Conservation (phyloP, 2,113 vertebrate genomes). For the Laticauda laticaudata region DNA sequence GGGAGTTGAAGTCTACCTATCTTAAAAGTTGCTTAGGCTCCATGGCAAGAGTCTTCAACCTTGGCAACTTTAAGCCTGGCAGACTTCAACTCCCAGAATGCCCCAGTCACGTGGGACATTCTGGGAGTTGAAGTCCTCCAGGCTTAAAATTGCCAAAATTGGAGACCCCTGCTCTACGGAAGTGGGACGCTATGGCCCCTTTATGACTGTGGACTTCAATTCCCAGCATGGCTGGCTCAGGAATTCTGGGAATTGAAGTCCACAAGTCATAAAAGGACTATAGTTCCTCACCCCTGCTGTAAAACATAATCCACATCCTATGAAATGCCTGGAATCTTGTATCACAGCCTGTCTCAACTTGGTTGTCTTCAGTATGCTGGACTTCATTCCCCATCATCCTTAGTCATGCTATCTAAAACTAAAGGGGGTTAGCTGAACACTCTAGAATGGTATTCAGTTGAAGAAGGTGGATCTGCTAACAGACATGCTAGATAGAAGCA, state of each 20-base stretch:
- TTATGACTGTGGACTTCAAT: not conserved
- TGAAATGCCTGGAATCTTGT: not conserved
- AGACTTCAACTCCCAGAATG: too few species aligned
- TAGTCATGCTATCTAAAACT: not conserved
- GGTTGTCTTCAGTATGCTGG: not conserved
- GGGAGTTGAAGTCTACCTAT: too few species aligned
- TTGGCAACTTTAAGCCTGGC: too few species aligned
- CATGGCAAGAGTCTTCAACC: too few species aligned
- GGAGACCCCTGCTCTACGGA: not conserved
- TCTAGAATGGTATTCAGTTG: not conserved
- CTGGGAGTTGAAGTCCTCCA: not conserved
- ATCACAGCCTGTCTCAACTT: not conserved
- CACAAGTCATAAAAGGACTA: too few species aligned
- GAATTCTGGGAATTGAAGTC: too few species aligned
- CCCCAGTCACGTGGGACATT: too few species aligned
- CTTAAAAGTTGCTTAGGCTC: too few species aligned
- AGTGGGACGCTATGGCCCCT: not conserved
- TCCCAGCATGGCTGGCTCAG: not conserved
- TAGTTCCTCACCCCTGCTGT: not conserved
- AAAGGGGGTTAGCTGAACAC: not conserved
- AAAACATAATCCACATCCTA: not conserved
- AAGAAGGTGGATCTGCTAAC: not conserved
- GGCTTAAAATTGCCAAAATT: not conserved
- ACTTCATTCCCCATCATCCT: not conserved
- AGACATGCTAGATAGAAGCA: constrained; percentile 7